phyloP scores from a whole-genome alignment of 1,140 invertebrate genomes.

The Drosophila serrata region DNA sequence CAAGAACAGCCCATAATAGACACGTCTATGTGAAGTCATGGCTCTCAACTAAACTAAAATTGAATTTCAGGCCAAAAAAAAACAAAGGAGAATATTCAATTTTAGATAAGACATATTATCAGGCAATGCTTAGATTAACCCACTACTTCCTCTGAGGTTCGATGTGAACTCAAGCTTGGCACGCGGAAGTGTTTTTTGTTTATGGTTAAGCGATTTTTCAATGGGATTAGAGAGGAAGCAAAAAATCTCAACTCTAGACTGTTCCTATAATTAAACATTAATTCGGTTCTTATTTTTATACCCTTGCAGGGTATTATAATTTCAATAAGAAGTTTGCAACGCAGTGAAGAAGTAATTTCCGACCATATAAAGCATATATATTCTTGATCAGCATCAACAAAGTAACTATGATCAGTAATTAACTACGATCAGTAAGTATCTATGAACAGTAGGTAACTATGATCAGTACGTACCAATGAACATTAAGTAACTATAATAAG shows the following conservation, averaged over 20 bases:
- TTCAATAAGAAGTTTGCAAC: no score
- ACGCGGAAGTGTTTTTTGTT: conserved; percentile 23
- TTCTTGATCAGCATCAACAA: no score
- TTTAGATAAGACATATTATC: conserved; percentile 28
- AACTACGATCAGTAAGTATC: no score
- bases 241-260: not conserved
- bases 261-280: conserved; percentile 44
- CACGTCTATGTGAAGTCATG: conserved; percentile 42
- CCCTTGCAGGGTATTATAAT: no score
- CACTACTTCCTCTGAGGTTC: not conserved
- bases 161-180: conserved; percentile 16
- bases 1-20: conserved; percentile 24
- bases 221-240: conserved; percentile 20
- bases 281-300: conserved; percentile 7
- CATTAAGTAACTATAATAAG: no score
- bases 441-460: no score
- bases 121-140: conserved; percentile 22
- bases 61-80: not conserved
- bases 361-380: no score
- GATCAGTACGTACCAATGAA: no score
- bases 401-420: no score
- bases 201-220: conserved; percentile 9
- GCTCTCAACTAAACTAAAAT: conserved; percentile 17
- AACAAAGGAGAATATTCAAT: not conserved
- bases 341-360: no score